Conservation (phyloP, 2,888 invertebrate genomes). For the Dolichomitus sp. region DNA sequence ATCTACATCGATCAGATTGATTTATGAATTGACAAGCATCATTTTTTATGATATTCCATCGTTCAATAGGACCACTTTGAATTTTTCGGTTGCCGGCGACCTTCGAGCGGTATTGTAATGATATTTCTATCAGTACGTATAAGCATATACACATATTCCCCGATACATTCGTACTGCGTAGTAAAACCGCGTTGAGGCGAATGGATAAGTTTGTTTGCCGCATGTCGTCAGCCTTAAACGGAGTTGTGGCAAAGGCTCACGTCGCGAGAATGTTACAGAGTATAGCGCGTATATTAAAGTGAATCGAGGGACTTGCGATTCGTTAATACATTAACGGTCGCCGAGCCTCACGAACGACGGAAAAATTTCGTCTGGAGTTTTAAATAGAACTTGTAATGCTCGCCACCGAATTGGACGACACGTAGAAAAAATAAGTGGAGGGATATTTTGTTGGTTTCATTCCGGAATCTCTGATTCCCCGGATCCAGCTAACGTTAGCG, state of each 20-base stretch:
- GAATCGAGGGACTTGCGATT: constrained; percentile 29
- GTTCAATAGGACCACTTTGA: background rate
- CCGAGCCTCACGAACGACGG: constrained; percentile 29
- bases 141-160: background rate
- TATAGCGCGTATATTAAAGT: constrained; percentile 11
- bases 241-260: constrained; percentile 7
- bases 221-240: constrained; percentile 38
- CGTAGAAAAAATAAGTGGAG: constrained; percentile 10
- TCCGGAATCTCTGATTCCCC: constrained; percentile 29
- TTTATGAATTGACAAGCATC: background rate
- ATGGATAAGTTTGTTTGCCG: constrained; percentile 46
- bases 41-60: constrained; percentile 12
- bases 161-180: constrained; percentile 23
- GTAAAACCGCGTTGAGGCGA: constrained; percentile 20
- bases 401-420: constrained; percentile 37
- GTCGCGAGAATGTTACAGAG: constrained; percentile 22
- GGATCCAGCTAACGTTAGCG: background rate
- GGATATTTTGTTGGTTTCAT: constrained; percentile 44
- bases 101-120: constrained; percentile 23
- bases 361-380: constrained; percentile 50
- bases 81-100: constrained; percentile 8
- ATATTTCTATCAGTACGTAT: background rate
- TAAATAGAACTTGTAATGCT: constrained; percentile 55
- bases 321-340: constrained; percentile 9
- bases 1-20: background rate